These are phyloP conservation scores for Andrena praecox DNA, from an alignment of 2,888 invertebrate species.

Conservation along the genomic window DNA sequence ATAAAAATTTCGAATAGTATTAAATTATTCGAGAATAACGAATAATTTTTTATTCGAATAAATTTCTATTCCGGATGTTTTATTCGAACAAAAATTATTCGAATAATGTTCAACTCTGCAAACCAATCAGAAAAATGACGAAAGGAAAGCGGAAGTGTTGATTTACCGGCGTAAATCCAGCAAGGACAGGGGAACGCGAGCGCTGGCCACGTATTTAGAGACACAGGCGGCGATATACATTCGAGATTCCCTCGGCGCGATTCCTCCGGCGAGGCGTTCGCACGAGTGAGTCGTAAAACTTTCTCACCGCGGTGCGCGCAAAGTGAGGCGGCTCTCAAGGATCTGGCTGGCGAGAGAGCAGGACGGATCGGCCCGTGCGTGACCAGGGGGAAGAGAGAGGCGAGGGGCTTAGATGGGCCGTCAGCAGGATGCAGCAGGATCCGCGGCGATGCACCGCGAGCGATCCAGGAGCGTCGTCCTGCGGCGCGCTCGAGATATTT, in stretches of 20 bases:
- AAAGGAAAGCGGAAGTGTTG: constrained; percentile 16
- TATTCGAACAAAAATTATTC: no score
- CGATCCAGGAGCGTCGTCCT: constrained; percentile 51
- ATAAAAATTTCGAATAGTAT: no score
- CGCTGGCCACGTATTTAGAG: constrained; percentile 27
- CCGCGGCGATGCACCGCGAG: constrained; percentile 42
- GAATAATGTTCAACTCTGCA: no score
- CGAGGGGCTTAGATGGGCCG: background rate
- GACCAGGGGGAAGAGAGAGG: constrained; percentile 15
- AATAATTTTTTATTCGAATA: no score
- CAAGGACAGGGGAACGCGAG: constrained; percentile 15
- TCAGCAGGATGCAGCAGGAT: constrained; percentile 53
- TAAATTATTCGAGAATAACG: no score
- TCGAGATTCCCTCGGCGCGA: constrained; percentile 52
- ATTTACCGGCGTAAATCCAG: constrained; percentile 24
- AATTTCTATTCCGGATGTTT: no score
- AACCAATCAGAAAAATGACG: background rate
- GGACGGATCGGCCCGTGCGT: constrained; percentile 22
- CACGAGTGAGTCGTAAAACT: constrained; percentile 70
- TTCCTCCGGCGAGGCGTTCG: constrained; percentile 57
- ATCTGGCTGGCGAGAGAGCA: constrained; percentile 35
- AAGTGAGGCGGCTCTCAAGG: constrained; percentile 61
- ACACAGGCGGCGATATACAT: constrained; percentile 46
- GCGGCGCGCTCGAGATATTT: constrained; percentile 74
- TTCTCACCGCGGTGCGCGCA: constrained; percentile 62